Conservation (phyloP, 2,888 invertebrate species). For the Aquatica leii region DNA sequence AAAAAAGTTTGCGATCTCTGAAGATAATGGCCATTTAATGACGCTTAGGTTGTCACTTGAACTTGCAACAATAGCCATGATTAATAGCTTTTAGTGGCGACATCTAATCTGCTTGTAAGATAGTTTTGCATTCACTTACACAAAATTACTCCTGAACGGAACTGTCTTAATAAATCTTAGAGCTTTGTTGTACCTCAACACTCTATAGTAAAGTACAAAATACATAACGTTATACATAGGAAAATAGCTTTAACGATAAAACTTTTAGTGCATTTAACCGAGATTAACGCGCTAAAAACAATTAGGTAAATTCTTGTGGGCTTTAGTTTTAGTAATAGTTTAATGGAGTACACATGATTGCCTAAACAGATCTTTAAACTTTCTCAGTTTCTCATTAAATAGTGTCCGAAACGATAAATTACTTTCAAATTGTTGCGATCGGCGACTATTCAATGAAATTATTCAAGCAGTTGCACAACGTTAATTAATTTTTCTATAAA, state of each 20-base stretch:
- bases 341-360: constrained; percentile 37
- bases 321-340: constrained; percentile 30
- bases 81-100: constrained; percentile 41
- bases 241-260: too few species aligned
- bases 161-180: constrained; percentile 44
- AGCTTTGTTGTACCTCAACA: constrained; percentile 27
- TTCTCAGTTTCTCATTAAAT: constrained; percentile 39
- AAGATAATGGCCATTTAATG: constrained; percentile 40
- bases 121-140: constrained; percentile 36
- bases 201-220: constrained; percentile 1
- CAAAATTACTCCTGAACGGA: constrained; percentile 30
- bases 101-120: constrained; percentile 35
- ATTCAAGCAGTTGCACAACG: constrained; percentile 44
- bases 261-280: constrained; percentile 1
- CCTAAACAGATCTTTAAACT: constrained; percentile 37
- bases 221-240: neutral
- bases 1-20: too few species aligned
- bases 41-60: too few species aligned
- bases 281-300: constrained; percentile 12
- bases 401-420: constrained; percentile 44
- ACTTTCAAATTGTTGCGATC: constrained; percentile 44
- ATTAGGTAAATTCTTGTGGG: constrained; percentile 29
- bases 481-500: too few species aligned
- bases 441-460: constrained; percentile 42
- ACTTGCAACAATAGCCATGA: constrained; percentile 46